phyloP scores from a whole-genome alignment of 1,140 invertebrate species.

The Phymastichus coffea region DNA sequence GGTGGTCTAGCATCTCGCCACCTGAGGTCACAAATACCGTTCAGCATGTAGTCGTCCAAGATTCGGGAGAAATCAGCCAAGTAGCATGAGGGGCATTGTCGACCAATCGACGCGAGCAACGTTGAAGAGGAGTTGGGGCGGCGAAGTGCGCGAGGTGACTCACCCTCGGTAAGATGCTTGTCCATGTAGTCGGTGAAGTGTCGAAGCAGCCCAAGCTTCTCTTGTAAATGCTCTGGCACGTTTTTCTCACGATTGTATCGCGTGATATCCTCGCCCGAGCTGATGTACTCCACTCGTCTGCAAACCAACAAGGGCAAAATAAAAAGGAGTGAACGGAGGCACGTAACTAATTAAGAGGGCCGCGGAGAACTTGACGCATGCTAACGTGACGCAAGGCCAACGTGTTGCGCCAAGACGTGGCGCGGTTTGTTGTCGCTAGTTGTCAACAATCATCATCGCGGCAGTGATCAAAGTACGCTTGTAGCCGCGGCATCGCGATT shows the following conservation, averaged over 20 bases:
- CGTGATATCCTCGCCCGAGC: constrained; percentile 79
- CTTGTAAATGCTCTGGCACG: constrained; percentile 78
- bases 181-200: constrained; percentile 98
- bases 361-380: no score
- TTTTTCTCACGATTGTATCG: constrained; percentile 79
- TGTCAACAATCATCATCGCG: no score
- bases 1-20: constrained; percentile 4
- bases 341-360: neutral
- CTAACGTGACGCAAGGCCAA: no score
- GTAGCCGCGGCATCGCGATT: no score
- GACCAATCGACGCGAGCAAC: no score
- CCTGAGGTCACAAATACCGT: neutral
- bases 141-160: no score
- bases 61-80: neutral
- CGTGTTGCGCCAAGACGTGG: no score
- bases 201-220: constrained; percentile 93
- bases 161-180: constrained; percentile 89
- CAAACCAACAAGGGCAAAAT: constrained; percentile 26
- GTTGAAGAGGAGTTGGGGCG: no score
- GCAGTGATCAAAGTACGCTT: no score
- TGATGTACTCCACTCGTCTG: constrained; percentile 92
- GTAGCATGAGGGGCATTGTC: no score
- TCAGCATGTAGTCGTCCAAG: neutral
- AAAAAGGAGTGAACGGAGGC: neutral
- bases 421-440: no score